Conservation (phyloP, 2,888 invertebrate genomes). For the Leptinotarsa juncta region DNA sequence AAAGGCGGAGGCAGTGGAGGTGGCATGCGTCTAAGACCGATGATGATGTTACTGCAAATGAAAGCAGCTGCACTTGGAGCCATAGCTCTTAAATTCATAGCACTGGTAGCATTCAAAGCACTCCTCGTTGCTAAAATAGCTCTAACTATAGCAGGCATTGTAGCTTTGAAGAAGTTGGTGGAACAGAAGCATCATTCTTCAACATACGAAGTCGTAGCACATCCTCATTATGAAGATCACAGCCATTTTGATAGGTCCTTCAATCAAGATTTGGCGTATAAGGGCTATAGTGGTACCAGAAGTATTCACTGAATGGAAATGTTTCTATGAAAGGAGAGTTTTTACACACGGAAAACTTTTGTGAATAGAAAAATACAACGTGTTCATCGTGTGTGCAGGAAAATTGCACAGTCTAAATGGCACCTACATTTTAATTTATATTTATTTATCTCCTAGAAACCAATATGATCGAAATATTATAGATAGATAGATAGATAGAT, state of each 20-base stretch:
- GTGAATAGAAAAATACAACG: too few species aligned
- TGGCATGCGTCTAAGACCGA: constrained; percentile 76
- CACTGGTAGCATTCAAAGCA: constrained; percentile 86
- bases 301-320: constrained; percentile 2
- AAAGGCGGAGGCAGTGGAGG: constrained; percentile 58
- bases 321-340: too few species aligned
- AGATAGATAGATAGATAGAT: too few species aligned
- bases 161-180: constrained; percentile 80
- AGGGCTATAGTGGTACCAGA: constrained; percentile 60
- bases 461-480: too few species aligned
- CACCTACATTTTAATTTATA: too few species aligned
- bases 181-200: constrained; percentile 76
- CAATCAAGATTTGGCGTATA: constrained; percentile 78
- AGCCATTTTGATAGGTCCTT: constrained; percentile 74
- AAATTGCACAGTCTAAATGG: too few species aligned
- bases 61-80: constrained; percentile 85
- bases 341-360: too few species aligned
- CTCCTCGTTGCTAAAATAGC: constrained; percentile 87
- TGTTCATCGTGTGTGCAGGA: too few species aligned
- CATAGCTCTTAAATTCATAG: constrained; percentile 80
- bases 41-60: constrained; percentile 81
- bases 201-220: constrained; percentile 79
- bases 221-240: constrained; percentile 70
- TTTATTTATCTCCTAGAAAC: too few species aligned
- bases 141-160: constrained; percentile 79